Evolutionary conservation across 2,888 invertebrate species (phyloP).

Genomic region (Latrodectus hesperus): DNA sequence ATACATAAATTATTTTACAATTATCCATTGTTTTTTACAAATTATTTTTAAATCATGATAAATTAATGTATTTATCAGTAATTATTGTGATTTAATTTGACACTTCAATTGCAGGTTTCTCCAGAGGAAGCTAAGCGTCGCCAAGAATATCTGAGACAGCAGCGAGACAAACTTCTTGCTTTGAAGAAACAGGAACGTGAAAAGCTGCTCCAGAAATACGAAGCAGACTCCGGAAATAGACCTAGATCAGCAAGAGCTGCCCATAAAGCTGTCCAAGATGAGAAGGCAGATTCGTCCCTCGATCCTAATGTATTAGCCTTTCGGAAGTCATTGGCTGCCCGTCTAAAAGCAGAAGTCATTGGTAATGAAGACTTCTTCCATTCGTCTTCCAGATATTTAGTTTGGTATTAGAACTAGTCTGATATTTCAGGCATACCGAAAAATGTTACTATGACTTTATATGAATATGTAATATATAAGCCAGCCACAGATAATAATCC

Average conservation of each 20-base stretch:
- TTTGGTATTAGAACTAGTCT: no score
- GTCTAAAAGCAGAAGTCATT: constrained; percentile 90
- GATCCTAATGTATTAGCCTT: constrained; percentile 83
- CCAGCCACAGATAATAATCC: no score
- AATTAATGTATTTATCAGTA: no score
- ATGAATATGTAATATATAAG: no score
- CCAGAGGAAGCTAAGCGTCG: constrained; percentile 83
- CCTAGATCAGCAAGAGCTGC: constrained; percentile 87
- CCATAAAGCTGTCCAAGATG: constrained; percentile 78
- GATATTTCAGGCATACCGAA: no score
- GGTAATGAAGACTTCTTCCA: constrained; percentile 75
- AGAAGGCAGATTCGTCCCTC: constrained; percentile 67
- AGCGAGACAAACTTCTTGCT: constrained; percentile 91
- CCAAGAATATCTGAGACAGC: constrained; percentile 89
- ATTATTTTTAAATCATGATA: no score
- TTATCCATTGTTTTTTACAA: no score
- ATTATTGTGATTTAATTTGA: no score
- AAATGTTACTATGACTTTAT: no score
- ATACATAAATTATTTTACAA: no score
- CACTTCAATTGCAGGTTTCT: constrained; percentile 20
- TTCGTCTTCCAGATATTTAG: no score
- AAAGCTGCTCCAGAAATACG: constrained; percentile 82
- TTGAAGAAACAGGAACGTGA: constrained; percentile 91
- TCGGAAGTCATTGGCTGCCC: constrained; percentile 87
- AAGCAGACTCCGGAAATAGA: constrained; percentile 76